A percentile compares a stretch with the other conserved stretches of the same genome.
Conservation (phyloP, 2,888 invertebrate genomes). For the Chrysolina oricalcia region DNA sequence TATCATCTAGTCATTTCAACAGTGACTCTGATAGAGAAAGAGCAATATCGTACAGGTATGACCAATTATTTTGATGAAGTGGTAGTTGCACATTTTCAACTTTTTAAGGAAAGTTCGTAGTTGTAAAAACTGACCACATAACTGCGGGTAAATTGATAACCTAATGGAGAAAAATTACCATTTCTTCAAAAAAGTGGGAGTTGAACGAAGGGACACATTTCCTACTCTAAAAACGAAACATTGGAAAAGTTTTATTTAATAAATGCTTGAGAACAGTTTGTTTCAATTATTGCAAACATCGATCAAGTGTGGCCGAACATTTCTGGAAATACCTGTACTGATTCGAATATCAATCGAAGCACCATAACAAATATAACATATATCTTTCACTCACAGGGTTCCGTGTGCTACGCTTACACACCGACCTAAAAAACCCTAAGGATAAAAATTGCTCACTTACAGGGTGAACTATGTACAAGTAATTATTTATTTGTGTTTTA, state of each 20-base stretch:
- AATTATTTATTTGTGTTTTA: conserved; percentile 40
- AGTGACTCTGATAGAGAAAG: no score
- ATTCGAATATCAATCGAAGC: conserved; percentile 57
- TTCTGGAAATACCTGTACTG: conserved; percentile 31
- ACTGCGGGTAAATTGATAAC: no score
- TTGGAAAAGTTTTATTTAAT: neutral
- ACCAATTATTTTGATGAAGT: no score
- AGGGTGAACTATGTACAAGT: conserved; percentile 43
- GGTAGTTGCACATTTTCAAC: no score
- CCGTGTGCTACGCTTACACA: conserved; percentile 34
- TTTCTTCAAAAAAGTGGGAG: no score
- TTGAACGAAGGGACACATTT: neutral
- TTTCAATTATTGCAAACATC: neutral
- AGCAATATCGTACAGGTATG: no score
- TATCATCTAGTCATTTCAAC: no score
- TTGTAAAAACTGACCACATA: no score
- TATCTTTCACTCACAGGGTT: conserved; percentile 30
- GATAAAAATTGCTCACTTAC: conserved; percentile 49
- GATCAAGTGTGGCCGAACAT: conserved; percentile 9
- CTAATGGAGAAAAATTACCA: no score
- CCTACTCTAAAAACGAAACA: neutral
- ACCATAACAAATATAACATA: conserved; percentile 58
- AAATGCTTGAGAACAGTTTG: neutral
- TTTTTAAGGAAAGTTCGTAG: no score
- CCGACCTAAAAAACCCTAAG: conserved; percentile 47